phyloP scores from a whole-genome alignment of 2,888 invertebrate species.

The Microplitis manilae region DNA sequence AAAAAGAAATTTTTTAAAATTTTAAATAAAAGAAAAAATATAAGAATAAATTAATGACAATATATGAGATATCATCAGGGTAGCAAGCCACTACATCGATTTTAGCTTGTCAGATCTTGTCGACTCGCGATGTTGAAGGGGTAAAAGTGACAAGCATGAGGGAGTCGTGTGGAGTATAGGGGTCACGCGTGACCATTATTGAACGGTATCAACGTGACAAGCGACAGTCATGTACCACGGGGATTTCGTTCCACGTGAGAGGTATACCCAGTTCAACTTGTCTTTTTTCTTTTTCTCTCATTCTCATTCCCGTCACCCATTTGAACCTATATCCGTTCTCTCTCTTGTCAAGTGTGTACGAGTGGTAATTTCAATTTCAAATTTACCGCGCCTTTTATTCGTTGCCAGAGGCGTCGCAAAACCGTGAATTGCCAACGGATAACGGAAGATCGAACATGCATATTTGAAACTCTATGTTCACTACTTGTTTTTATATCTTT shows the following conservation, averaged over 20 bases:
- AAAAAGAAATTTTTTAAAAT: not conserved
- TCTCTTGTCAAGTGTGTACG: conserved; percentile 37
- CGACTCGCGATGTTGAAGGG: conserved; percentile 7
- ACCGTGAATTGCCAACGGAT: conserved; percentile 21
- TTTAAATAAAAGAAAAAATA: not conserved
- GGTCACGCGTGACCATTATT: conserved; percentile 45
- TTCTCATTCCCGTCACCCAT: not conserved
- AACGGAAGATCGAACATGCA: conserved; percentile 19
- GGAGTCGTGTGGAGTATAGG: not conserved
- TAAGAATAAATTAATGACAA: not conserved
- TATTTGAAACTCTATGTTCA: conserved; percentile 7
- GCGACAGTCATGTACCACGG: conserved; percentile 38
- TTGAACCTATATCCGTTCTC: conserved; percentile 4
- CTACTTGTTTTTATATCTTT: conserved; percentile 5
- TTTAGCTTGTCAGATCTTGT: conserved; percentile 21
- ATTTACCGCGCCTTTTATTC: conserved; percentile 38
- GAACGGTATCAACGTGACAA: conserved; percentile 45
- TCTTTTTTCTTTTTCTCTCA: conserved; percentile 12
- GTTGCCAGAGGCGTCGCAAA: conserved; percentile 24
- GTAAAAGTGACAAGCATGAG: conserved; percentile 9
- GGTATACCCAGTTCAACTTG: conserved; percentile 15
- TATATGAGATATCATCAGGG: not conserved
- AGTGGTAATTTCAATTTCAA: conserved; percentile 49
- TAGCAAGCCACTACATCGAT: conserved; percentile 5
- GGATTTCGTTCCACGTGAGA: conserved; percentile 40